Base-by-base conservation (phyloP, 2,797 vertebrate species). In the Enteromius paludinosus region DNA sequence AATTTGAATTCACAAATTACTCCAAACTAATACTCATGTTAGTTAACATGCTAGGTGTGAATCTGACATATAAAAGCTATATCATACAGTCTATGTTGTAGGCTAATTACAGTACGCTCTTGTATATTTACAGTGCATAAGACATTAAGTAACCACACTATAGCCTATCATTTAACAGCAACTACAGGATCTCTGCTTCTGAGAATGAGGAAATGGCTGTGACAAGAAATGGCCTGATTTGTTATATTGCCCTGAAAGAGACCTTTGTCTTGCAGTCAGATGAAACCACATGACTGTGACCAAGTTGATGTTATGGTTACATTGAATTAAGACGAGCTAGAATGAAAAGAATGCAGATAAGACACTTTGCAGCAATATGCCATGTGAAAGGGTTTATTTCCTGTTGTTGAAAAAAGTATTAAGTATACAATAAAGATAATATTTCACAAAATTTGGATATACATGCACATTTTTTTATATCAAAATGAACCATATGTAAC, bases 281-380 rank as follows among this genome's bases (percentile, higher is more conserved):
- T n/a, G 8, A 72, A 83, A 65, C 69, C 92, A 90, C 91, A 87
- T 93, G 92, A 93, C 83, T 52, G 7, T 77, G 78, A 54, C 33
- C 80, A 75, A 85, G 64, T 54, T 87, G 81, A 84, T 74, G 28
- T 73, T 9, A 18, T 45, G 28, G 38, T 52, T 56, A 83, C 79
- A 91, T 92, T 90, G 5, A 88, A 90, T 92, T 87, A 92, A 66
- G 56, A 30, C 72, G 20, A 45, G 20, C 25, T 52, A 83, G 41
- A 88, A 83, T 72, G 49, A 23, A 76, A 61, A 28, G 25, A 61
- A 81, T 77, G 11, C 7, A 49, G 25, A 85, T 78, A 20, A 30
- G 25, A 76, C 45, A 70, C 38, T 49, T 76, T 64, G 20, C 73
- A 71, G 12, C 12, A 38, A 64, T 78, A 9, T 78, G 35, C 71